Evolutionary conservation across 2,797 vertebrate species (phyloP).

Genomic region (Eurystomus glaucurus): DNA sequence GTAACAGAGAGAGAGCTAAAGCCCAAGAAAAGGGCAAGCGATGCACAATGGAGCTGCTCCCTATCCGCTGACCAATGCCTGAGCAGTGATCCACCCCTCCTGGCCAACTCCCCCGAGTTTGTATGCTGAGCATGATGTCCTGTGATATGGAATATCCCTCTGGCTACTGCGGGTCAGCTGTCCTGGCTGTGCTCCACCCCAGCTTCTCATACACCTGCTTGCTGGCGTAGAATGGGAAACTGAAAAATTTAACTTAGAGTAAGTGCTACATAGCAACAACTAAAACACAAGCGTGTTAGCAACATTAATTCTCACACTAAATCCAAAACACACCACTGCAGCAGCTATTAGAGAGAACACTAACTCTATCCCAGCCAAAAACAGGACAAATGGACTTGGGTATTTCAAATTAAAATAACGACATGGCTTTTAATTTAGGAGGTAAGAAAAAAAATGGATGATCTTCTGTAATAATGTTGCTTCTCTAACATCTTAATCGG

Average conservation of each 20-base stretch:
- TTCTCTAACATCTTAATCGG: background rate
- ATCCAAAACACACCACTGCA: background rate
- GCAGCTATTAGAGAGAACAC: background rate
- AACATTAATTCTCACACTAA: background rate
- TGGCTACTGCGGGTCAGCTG: background rate
- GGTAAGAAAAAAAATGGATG: background rate
- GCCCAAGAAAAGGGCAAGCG: background rate
- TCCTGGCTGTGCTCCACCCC: background rate
- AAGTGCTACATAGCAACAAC: background rate
- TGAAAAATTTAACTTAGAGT: background rate
- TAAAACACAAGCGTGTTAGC: background rate
- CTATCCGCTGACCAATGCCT: background rate
- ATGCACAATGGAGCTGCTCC: background rate
- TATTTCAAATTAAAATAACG: background rate
- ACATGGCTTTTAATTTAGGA: background rate
- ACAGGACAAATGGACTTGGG: rapidly evolving
- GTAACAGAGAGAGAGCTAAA: background rate
- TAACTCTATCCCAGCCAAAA: background rate
- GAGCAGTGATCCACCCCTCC: background rate
- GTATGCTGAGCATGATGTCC: background rate
- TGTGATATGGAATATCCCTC: background rate
- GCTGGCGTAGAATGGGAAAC: background rate
- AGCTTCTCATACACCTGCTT: background rate
- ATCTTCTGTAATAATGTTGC: background rate
- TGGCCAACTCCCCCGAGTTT: background rate